Evolutionary conservation across 1,140 invertebrate genomes (phyloP).

Genomic region (Steinernema khuongi): DNA sequence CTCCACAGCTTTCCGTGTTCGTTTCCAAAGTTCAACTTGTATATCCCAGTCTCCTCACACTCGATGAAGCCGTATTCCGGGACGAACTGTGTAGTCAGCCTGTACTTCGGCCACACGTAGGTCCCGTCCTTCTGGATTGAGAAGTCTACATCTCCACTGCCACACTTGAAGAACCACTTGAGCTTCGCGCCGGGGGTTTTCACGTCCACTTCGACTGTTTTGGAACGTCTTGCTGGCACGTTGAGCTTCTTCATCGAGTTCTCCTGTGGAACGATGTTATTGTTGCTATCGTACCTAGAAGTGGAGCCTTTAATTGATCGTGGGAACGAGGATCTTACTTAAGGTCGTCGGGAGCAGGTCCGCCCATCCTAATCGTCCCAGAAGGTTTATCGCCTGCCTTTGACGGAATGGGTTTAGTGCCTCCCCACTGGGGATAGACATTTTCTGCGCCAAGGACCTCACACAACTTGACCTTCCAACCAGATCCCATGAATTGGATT

Average conservation of each 20-base stretch:
- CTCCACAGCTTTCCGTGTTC: slow-evolving; percentile 23
- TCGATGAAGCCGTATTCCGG: slow-evolving; percentile 27
- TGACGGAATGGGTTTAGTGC: too few species aligned
- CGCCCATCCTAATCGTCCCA: slow-evolving; percentile 29
- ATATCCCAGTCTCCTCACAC: slow-evolving; percentile 16
- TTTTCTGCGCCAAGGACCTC: slow-evolving; percentile 25
- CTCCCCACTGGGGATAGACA: slow-evolving; percentile 26
- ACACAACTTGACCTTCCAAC: slow-evolving; percentile 19
- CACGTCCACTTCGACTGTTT: slow-evolving; percentile 1
- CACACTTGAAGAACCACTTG: background rate
- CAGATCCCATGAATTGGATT: slow-evolving; percentile 19
- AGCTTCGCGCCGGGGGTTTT: slow-evolving; percentile 17
- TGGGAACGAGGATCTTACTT: background rate
- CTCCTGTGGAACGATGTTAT: background rate
- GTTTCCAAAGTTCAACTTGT: slow-evolving; percentile 25
- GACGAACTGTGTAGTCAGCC: slow-evolving; percentile 24
- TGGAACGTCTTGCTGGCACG: background rate
- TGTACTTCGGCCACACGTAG: slow-evolving; percentile 20
- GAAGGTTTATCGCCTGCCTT: slow-evolving; percentile 15
- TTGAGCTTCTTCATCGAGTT: background rate
- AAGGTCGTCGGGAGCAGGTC: slow-evolving; percentile 23
- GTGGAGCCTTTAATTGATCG: too few species aligned
- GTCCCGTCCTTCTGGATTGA: slow-evolving; percentile 21
- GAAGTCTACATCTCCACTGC: slow-evolving; percentile 31
- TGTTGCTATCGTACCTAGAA: background rate